Conservation (phyloP, 2,888 invertebrate genomes). For the Volucella inflata region DNA sequence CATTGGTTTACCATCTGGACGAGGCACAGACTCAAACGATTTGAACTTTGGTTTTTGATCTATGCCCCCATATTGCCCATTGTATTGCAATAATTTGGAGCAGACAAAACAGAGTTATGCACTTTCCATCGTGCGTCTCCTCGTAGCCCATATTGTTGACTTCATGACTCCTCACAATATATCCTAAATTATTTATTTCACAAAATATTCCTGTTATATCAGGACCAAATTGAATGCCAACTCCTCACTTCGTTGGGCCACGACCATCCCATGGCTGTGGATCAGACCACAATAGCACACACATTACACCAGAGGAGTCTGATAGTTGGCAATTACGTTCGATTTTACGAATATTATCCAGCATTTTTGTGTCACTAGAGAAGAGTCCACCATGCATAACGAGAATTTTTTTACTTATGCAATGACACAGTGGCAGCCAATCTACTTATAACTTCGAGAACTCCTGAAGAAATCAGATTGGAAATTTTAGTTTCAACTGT, state of each 20-base stretch:
- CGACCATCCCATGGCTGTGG: conserved; percentile 95
- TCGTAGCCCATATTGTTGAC: conserved; percentile 99
- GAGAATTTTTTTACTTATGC: conserved; percentile 92
- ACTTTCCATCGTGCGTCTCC: conserved; percentile 96
- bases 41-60: conserved; percentile 95
- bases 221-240: conserved; percentile 99
- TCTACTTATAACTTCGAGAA: no score
- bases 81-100: conserved; percentile 99
- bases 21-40: conserved; percentile 97
- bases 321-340: conserved; percentile 98
- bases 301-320: conserved; percentile 99
- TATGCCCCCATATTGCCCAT: conserved; percentile 99
- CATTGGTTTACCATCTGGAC: conserved; percentile 99
- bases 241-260: conserved; percentile 97
- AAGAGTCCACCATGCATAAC: conserved; percentile 99
- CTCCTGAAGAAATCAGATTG: no score
- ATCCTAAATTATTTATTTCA: conserved; percentile 93
- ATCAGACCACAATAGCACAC: conserved; percentile 99
- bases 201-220: conserved; percentile 96
- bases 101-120: conserved; percentile 99
- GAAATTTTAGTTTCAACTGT: no score
- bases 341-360: conserved; percentile 94
- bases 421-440: conserved; percentile 98
- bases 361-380: conserved; percentile 95
- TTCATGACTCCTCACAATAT: conserved; percentile 98